A percentile compares a stretch with the other conserved stretches of the same genome.
Conservation (phyloP, 2,888 invertebrate species). For the Malacosoma neustria region DNA sequence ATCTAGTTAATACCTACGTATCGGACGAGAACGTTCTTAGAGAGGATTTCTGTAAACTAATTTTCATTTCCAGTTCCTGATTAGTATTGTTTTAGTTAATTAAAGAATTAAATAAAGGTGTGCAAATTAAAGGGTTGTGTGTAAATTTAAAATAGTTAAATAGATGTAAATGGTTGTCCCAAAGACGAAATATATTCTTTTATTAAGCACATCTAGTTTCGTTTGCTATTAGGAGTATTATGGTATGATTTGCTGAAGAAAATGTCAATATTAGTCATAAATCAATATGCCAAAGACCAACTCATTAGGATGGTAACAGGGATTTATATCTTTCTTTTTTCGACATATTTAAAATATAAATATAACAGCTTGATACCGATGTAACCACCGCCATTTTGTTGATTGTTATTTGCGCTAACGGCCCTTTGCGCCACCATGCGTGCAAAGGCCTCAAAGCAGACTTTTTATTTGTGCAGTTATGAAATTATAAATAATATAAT, state of each 20-base stretch:
- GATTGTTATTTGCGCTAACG: slow-evolving; percentile 49
- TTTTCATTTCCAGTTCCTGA: slow-evolving; percentile 18
- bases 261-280: slow-evolving; percentile 49
- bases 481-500: slow-evolving; percentile 49
- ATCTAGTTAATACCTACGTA: slow-evolving; percentile 52
- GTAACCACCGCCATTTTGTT: slow-evolving; percentile 50
- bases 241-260: slow-evolving; percentile 26
- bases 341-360: slow-evolving; percentile 23
- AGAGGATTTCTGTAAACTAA: slow-evolving; percentile 36
- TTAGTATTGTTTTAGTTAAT: slow-evolving; percentile 40
- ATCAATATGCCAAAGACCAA: slow-evolving; percentile 68
- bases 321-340: slow-evolving; percentile 60
- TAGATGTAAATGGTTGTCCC: slow-evolving; percentile 60
- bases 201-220: slow-evolving; percentile 30
- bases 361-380: slow-evolving; percentile 40
- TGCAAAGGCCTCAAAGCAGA: slow-evolving; percentile 16
- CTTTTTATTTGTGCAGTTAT: slow-evolving; percentile 50
- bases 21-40: slow-evolving; percentile 40
- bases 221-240: slow-evolving; percentile 22
- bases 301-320: slow-evolving; percentile 66
- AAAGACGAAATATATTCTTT: slow-evolving; percentile 38
- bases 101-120: slow-evolving; percentile 58
- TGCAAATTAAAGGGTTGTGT: slow-evolving; percentile 75
- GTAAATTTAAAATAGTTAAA: slow-evolving; percentile 72
- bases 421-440: slow-evolving; percentile 18